Evolutionary conservation across 1,140 invertebrate genomes (phyloP), one percentile per base, ranked within the genome.

Genomic region (Oscheius sp.): DNA sequence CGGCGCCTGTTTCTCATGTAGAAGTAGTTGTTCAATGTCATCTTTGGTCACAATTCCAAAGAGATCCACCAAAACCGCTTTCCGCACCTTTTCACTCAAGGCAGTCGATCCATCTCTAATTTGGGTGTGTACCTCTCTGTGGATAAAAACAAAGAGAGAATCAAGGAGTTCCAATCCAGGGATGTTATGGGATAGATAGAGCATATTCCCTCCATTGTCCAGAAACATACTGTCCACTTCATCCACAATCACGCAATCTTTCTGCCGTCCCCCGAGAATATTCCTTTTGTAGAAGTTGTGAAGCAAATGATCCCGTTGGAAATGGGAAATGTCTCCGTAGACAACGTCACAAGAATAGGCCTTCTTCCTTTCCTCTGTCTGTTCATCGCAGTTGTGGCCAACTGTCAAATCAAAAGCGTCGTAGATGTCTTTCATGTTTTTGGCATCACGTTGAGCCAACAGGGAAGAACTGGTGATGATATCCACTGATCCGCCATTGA

Each of bases 171-270:
- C 42, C 15, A 67, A 23, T 46, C 64, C 42, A 28, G 64, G 10
- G 46, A 67, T 38, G 4, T 13, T 62, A 26, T 67, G 64, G 29
- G 64, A 67, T 7, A 67, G 64, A 58, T 67, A 67, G 55, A 67
- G 64, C 35, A 67, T 55, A 34, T 76, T 75, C 18, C 36, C 73
- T 0, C 74, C 74, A 55, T 70, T 70, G 34, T 76, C 74, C 23
- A 76, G 23, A n/a, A 70, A 32, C 74, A 76, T 77, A 13, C 29
- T 73, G 49, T 76, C 74, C 3, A 77, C 69, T 62, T 76, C 74
- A 42, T 76, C 74, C 35, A 73, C 74, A 52, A 76, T 77, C 15
- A 76, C 74, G 31, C 18, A 18, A 20, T 34, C 23, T 23, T 31
- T n/a, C 0, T 18, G 42, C 0, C 74, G 61, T 20, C 20, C 36